phyloP scores from a whole-genome alignment of 2,797 vertebrate species.

The Cyprinodon diabolis region DNA sequence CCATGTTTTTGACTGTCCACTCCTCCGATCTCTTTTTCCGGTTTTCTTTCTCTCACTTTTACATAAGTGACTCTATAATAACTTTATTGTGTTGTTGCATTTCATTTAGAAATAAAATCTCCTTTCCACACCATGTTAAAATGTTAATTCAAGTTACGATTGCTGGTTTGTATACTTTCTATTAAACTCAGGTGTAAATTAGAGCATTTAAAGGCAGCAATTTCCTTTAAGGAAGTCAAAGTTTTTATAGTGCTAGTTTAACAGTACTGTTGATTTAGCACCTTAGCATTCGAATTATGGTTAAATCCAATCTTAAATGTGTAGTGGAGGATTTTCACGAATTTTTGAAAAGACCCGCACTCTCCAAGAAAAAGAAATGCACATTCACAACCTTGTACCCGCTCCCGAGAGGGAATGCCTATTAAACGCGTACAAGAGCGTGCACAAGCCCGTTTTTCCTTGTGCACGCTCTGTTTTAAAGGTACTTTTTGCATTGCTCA shows the following conservation, averaged over 20 bases:
- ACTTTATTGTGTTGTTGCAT: background rate
- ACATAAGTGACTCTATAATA: background rate
- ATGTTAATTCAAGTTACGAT: constrained; percentile 2
- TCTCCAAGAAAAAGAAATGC: too few species aligned
- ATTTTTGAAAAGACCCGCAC: too few species aligned
- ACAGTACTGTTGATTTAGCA: background rate
- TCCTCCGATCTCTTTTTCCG: constrained; percentile 7
- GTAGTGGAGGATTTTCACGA: background rate
- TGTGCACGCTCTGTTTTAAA: too few species aligned
- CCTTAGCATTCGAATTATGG: background rate
- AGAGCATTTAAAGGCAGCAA: background rate
- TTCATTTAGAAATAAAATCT: background rate
- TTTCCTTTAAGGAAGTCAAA: constrained; percentile 1
- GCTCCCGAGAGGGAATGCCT: too few species aligned
- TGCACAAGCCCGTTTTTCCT: too few species aligned
- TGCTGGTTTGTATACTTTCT: background rate
- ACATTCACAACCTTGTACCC: too few species aligned
- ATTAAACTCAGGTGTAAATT: background rate
- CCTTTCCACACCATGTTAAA: background rate
- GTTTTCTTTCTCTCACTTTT: background rate
- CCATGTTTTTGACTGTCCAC: background rate
- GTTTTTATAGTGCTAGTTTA: background rate
- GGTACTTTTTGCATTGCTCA: too few species aligned
- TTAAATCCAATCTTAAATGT: constrained; percentile 9
- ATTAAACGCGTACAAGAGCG: too few species aligned